A percentile compares a stretch with the other conserved stretches of the same genome.
Evolutionary conservation across 2,113 vertebrate genomes (phyloP).

Genomic region (Zapus hudsonius): DNA sequence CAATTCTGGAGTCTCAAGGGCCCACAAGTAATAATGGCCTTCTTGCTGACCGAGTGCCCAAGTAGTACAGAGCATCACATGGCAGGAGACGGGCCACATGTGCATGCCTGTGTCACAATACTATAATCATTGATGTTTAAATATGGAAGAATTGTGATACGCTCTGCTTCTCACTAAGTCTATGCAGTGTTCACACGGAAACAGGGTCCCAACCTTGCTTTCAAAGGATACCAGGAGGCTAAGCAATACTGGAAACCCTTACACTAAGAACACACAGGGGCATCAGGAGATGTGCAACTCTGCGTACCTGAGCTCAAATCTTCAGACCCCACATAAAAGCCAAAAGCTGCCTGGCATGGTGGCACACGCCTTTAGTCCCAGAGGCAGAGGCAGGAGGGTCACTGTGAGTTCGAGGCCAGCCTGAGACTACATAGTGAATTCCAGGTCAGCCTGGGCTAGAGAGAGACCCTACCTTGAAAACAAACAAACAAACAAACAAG

Average conservation of each 20-base stretch:
- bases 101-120: not conserved
- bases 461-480: too few species aligned
- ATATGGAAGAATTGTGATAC: not conserved
- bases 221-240: not conserved
- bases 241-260: not conserved
- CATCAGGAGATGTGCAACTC: too few species aligned
- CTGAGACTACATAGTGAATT: too few species aligned
- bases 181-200: not conserved
- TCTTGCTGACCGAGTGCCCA: not conserved
- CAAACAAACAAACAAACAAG: too few species aligned
- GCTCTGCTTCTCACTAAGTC: not conserved
- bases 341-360: too few species aligned
- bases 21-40: too few species aligned
- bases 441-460: too few species aligned
- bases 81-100: not conserved
- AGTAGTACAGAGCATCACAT: not conserved
- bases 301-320: too few species aligned
- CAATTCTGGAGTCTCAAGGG: not conserved
- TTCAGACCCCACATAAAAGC: too few species aligned
- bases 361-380: too few species aligned
- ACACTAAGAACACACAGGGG: not conserved
- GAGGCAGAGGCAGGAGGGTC: too few species aligned
- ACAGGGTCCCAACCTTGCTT: slow-evolving; percentile 13
- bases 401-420: too few species aligned
- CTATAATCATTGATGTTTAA: not conserved